These are phyloP conservation scores for Morphnarchus princeps DNA, from an alignment of 2,113 vertebrate species.

Conservation along the genomic window DNA sequence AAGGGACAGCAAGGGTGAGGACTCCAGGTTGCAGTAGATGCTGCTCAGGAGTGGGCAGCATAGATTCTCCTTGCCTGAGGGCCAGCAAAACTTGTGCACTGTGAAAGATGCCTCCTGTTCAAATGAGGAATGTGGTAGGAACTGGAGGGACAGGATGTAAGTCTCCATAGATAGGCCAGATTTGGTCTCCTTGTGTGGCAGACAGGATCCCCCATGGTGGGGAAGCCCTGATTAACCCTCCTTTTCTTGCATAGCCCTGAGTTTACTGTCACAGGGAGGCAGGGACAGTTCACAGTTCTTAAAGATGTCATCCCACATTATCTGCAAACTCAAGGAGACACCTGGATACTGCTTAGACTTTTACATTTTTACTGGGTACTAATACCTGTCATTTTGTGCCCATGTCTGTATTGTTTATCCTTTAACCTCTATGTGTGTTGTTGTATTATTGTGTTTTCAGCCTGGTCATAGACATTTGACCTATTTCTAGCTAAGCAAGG, in stretches of 20 bases:
- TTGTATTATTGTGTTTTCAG: background rate
- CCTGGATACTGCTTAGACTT: background rate
- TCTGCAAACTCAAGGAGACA: background rate
- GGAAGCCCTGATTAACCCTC: background rate
- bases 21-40: background rate
- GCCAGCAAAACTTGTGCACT: background rate
- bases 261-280: background rate
- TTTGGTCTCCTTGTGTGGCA: background rate
- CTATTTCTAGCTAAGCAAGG: background rate
- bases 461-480: background rate
- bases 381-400: background rate
- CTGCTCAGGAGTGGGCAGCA: background rate
- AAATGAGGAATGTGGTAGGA: background rate
- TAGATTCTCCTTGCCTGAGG: background rate
- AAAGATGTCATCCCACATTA: background rate
- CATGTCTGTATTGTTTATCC: background rate
- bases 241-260: background rate
- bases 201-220: background rate
- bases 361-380: background rate
- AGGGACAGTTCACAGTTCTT: background rate
- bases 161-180: background rate
- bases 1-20: background rate
- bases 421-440: background rate
- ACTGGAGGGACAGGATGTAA: background rate
- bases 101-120: background rate